Base-by-base conservation (phyloP, 2,113 vertebrate species). In the Maccullochella peelii region DNA sequence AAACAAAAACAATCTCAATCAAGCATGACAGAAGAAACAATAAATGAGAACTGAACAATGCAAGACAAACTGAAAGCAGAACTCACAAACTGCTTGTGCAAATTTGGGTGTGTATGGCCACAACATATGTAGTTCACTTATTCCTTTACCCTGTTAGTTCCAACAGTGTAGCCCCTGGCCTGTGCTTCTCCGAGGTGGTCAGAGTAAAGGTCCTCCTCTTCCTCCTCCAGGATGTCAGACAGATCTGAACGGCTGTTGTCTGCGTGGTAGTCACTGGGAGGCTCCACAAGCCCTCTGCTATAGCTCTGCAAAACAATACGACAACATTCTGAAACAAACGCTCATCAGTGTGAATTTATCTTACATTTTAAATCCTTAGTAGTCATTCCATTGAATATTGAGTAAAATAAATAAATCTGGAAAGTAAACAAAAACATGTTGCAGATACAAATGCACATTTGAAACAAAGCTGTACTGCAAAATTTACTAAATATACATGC, bases 221-320 rank as follows among this genome's bases (percentile, higher is more conserved):
- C 98, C 74, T 99, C 98, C 86, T 99, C 98, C 89, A 98, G 93
- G 87, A 99, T 99, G 92, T 99, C 98, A 0, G 98, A 99, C 36
- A 99, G 96, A 90, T 99, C 98, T 27, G 98, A 99, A 49, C 95
- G 95, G 87, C 94, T 96, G 85, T 97, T 98, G 73, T 99, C 98
- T 58, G 94, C 89, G 4, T 96, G 94, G 86, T 95, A 96, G 72
- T 97, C 94, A 52, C 86, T 93, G 62, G 91, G 89, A 21, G 93
- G 86, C 50, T 97, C 96, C 0, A 91, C 89, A 0, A 88, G 38
- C 16, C 96, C 96, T 73, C 95, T 95, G 86, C 80, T 77, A 73
- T 93, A 93, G 55, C 77, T 85, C 95, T 96, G 86, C 33, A 79
- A 80, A 66, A 38, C 61, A 23, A 73, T 0, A 61, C n/a, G 33